These are phyloP conservation scores for Oconnorella tubifera DNA, from an alignment of 2,888 invertebrate species.

Conservation along the genomic window DNA sequence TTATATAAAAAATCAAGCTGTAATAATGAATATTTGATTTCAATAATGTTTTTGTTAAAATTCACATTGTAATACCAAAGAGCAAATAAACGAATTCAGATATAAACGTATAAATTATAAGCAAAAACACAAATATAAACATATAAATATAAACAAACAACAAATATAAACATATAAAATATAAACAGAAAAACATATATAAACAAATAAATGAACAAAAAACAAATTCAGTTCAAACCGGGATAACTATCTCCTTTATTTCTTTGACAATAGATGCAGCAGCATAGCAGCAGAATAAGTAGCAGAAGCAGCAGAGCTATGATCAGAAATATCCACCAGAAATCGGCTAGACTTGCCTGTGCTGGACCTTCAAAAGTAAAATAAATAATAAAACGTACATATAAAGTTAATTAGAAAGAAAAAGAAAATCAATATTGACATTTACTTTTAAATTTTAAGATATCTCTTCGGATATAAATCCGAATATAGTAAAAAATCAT, in stretches of 20 bases:
- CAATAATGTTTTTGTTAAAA: no score
- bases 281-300: slow-evolving; percentile 34
- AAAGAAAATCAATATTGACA: no score
- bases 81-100: no score
- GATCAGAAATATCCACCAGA: slow-evolving; percentile 36
- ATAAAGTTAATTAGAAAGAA: no score
- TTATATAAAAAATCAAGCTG: no score
- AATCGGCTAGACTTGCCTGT: slow-evolving; percentile 13
- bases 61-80: no score
- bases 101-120: no score
- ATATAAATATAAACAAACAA: not conserved
- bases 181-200: not conserved
- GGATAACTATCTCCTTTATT: slow-evolving; percentile 35
- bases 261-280: slow-evolving; percentile 33
- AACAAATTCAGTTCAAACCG: slow-evolving; percentile 18
- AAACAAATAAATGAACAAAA: not conserved
- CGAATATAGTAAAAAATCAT: no score
- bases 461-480: no score
- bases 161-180: not conserved
- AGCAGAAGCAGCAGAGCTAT: slow-evolving; percentile 32
- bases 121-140: no score
- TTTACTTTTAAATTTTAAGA: no score
- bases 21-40: no score
- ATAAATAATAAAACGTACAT: not conserved
- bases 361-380: not conserved